Evolutionary conservation across 2,797 vertebrate genomes (phyloP), one percentile per base, ranked within the genome.

Genomic region (Lacerta viridis): DNA sequence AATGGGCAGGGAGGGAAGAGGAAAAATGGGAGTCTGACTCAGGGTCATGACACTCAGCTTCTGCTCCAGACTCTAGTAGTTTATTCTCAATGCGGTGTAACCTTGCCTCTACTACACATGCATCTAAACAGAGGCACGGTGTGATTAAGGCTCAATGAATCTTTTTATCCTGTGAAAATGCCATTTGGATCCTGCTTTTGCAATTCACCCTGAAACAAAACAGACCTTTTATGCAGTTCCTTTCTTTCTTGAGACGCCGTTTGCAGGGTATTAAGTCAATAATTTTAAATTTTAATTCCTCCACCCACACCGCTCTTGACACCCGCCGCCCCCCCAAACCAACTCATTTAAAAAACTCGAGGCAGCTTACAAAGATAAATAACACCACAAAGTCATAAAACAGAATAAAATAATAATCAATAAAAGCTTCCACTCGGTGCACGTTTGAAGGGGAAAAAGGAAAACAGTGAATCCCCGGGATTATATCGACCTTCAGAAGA

Each of bases 361-460:
- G 46, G 77, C 13, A 79, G 29, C 77, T 55, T 29, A 55, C 77
- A 79, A 79, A 5, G 61, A 64, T 64, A 64, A 64, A 64, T 64
- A 64, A 64, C 61, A 64, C 20, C 61, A 64, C 61, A 23, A 55
- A 78, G 76, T 78, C 76, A 78, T 46, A 50, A 50, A 78, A 80
- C 13, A 80, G 29, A 46, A 78, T 78, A 69, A 69, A 69, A 69
- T 69, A 69, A 69, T 59, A 80, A 80, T 80, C 29, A 80, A 80
- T 59, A 80, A 55, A 55, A 80, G 15, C 29, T 80, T 59, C 29
- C 7, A 20, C 29, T 33, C 46, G 33, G 13, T 59, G 50, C 33
- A 74, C 29, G 9, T 71, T 80, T 7, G 66, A 59, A 59, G 33
- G 33, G 39, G 39, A 20, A 79, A 36, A 59, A 59, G 39, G 29